Base-by-base conservation (phyloP, 2,888 invertebrate genomes). In the Nineta flava region DNA sequence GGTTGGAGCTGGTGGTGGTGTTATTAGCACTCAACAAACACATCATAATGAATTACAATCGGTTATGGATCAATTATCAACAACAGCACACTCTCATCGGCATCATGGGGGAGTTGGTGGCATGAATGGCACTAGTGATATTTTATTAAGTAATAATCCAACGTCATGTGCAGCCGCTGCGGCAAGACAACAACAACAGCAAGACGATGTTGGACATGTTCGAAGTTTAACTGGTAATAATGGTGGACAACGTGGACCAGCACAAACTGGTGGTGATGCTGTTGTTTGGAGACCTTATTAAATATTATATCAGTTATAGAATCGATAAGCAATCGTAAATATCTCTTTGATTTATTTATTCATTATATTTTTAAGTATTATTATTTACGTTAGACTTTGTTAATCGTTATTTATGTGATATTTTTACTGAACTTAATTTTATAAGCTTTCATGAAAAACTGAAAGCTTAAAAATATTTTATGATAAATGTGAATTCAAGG, bases 221-320 rank as follows among this genome's bases (percentile, higher is more conserved):
- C 56, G 75, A 60, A 65, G 75, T 5, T 55, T 62, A 48, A 63
- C 56, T 16, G 46, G 21, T 45, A 63, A 57, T 46, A 63, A 61
- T 48, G 64, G 61, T 3, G 73, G 71, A 31, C 77, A 73, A 56
- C 66, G 76, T 55, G 77, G 77, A n/a, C 76, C 76, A 55, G 75
- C 73, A 15, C 76, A 76, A 56, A 76, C 75, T 52, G 48, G 48
- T 13, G 75, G 75, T 53, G 73, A 75, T 56, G 78, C 82, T 43
- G 68, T 68, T 3, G 84, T 84, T 48, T 85, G 84, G 84, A 71
- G 84, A 66, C 84, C 84, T 56, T 84, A 84, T 71, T 84, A 71
- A 51, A 53, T 34, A 47, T 35, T 10, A 6, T n/a, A 15, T 5
- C 38, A 38, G 38, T n/a, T 38, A 15, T 32, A 32, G 32, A 9